A percentile compares a stretch with the other conserved stretches of the same genome.
phyloP scores from a whole-genome alignment of 2,888 invertebrate genomes.

The Tachystola acroxantha region DNA sequence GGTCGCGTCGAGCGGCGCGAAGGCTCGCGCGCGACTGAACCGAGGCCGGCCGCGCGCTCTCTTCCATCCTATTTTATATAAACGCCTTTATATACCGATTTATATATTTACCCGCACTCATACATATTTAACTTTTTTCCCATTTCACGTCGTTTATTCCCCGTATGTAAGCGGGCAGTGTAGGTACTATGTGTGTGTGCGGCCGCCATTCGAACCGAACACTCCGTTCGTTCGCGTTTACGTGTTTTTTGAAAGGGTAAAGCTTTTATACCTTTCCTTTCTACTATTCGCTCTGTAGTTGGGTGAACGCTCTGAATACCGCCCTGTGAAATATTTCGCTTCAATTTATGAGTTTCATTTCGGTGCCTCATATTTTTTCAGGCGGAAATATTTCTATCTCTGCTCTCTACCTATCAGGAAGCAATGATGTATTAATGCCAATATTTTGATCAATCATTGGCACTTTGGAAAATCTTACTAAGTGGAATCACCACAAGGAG shows the following conservation, averaged over 20 bases:
- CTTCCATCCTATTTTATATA: slow-evolving; percentile 67
- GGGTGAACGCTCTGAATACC: slow-evolving; percentile 57
- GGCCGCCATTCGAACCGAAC: slow-evolving; percentile 51
- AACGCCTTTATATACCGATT: slow-evolving; percentile 73
- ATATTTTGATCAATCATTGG: no score
- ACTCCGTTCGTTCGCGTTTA: slow-evolving; percentile 61
- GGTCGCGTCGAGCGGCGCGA: slow-evolving; percentile 24
- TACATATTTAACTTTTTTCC: slow-evolving; percentile 79
- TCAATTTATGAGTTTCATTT: slow-evolving; percentile 70
- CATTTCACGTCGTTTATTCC: slow-evolving; percentile 75
- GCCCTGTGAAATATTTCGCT: slow-evolving; percentile 63
- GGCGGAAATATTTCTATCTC: slow-evolving; percentile 48
- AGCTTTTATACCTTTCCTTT: slow-evolving; percentile 75
- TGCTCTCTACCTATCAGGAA: slow-evolving; percentile 17
- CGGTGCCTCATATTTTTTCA: slow-evolving; percentile 51
- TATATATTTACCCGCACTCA: slow-evolving; percentile 78
- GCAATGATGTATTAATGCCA: no score
- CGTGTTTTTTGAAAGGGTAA: slow-evolving; percentile 76
- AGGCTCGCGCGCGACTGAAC: slow-evolving; percentile 61
- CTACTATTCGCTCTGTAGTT: slow-evolving; percentile 67
- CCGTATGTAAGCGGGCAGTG: slow-evolving; percentile 58
- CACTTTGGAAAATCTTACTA: no score
- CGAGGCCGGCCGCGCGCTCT: slow-evolving; percentile 41
- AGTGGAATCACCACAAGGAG: no score
- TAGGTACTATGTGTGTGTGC: slow-evolving; percentile 48